phyloP scores from a whole-genome alignment of 1,140 invertebrate genomes.

The Neodiprion pinetum region DNA sequence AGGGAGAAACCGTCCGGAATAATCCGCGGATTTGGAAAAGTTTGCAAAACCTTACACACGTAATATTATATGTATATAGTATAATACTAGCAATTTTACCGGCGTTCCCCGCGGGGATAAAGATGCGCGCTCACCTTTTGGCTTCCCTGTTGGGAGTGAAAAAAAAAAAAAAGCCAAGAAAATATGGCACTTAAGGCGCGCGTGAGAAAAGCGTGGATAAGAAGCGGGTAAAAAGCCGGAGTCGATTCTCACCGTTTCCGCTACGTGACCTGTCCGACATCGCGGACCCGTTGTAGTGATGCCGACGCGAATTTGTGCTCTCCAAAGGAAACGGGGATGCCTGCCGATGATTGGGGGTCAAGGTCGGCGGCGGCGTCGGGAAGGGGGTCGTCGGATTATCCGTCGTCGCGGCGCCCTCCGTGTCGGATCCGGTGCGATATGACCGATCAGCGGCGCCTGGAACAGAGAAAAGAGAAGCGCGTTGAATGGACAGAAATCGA shows the following conservation, averaged over 20 bases:
- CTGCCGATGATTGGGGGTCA: slow-evolving; percentile 66
- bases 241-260: slow-evolving; percentile 41
- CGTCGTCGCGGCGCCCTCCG: slow-evolving; percentile 62
- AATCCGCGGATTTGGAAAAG: too few relatives aligned
- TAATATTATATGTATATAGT: too few relatives aligned
- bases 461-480: slow-evolving; percentile 20
- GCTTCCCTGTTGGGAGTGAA: too few relatives aligned
- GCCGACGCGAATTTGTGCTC: slow-evolving; percentile 67
- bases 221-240: not conserved
- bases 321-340: slow-evolving; percentile 73
- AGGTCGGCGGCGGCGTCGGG: slow-evolving; percentile 58
- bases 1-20: too few relatives aligned
- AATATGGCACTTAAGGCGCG: not conserved
- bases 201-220: not conserved
- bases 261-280: slow-evolving; percentile 49
- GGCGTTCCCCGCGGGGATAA: too few relatives aligned
- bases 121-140: too few relatives aligned
- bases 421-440: slow-evolving; percentile 68
- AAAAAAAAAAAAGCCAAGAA: too few relatives aligned
- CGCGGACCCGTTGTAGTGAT: slow-evolving; percentile 58
- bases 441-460: slow-evolving; percentile 64
- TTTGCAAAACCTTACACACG: too few relatives aligned
- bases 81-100: too few relatives aligned
- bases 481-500: slow-evolving; percentile 16
- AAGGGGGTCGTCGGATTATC: slow-evolving; percentile 61